A percentile compares a stretch with the other conserved stretches of the same genome.
These are phyloP conservation scores for Euproctis similis DNA, from an alignment of 2,888 invertebrate genomes.

Conservation along the genomic window DNA sequence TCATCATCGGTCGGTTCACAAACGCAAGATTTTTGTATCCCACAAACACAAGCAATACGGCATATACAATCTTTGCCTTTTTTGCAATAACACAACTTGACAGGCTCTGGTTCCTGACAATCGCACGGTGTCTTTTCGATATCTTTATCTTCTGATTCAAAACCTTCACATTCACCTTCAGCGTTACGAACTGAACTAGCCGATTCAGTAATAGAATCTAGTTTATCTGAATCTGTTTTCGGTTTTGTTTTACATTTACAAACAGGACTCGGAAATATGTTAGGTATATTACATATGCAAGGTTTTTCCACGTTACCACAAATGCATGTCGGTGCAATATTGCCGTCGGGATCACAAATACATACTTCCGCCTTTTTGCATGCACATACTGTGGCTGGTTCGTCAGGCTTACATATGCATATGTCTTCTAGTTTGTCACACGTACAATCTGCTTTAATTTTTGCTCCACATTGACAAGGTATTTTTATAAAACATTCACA, in stretches of 20 bases:
- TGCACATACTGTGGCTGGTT: slow-evolving; percentile 37
- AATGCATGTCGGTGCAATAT: slow-evolving; percentile 38
- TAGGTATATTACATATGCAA: slow-evolving; percentile 43
- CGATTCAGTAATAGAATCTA: slow-evolving; percentile 4
- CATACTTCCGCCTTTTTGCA: slow-evolving; percentile 4
- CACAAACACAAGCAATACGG: slow-evolving; percentile 43
- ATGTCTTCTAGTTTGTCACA: slow-evolving; percentile 41
- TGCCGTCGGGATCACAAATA: slow-evolving; percentile 37
- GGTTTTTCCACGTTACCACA: slow-evolving; percentile 51
- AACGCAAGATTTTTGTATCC: slow-evolving; percentile 37
- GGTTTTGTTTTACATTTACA: slow-evolving; percentile 51
- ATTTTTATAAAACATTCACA: slow-evolving; percentile 47
- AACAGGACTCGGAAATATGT: slow-evolving; percentile 43
- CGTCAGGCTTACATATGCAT: slow-evolving; percentile 45
- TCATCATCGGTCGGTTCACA: slow-evolving; percentile 38
- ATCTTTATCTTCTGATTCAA: no score
- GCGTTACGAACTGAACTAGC: neutral
- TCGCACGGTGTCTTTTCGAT: slow-evolving; percentile 35
- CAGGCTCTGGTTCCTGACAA: slow-evolving; percentile 43
- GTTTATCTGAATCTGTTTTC: slow-evolving; percentile 7
- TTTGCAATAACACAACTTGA: slow-evolving; percentile 36
- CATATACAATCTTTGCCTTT: slow-evolving; percentile 49
- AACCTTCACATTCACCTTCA: slow-evolving; percentile 6
- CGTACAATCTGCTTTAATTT: slow-evolving; percentile 39
- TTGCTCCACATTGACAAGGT: slow-evolving; percentile 56